These are phyloP conservation scores for Brienomyrus brachyistius DNA, from an alignment of 2,113 vertebrate genomes.

Conservation along the genomic window DNA sequence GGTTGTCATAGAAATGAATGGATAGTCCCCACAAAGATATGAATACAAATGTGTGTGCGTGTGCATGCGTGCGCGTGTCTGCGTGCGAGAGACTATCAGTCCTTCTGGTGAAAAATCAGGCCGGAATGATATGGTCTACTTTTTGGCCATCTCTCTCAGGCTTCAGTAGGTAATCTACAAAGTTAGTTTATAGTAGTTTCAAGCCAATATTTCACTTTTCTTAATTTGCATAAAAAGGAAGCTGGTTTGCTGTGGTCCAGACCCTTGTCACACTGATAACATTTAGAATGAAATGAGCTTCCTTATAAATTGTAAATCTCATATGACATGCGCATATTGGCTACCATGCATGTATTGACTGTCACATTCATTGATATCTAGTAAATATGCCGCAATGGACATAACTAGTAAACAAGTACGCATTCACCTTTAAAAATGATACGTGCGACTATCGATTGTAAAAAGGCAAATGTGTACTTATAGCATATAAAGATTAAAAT, in stretches of 20 bases:
- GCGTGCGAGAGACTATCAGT: not conserved
- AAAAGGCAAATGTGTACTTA: too few species aligned
- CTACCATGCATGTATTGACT: not conserved
- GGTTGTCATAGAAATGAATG: too few species aligned
- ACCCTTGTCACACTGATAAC: not conserved
- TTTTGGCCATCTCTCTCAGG: not conserved
- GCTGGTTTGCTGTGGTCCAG: not conserved
- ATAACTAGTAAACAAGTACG: too few species aligned
- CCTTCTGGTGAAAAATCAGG: not conserved
- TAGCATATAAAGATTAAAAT: too few species aligned
- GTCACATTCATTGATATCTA: not conserved
- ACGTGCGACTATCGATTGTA: too few species aligned
- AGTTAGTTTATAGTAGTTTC: not conserved
- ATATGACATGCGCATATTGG: not conserved
- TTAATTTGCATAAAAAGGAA: not conserved
- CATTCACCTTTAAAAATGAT: too few species aligned
- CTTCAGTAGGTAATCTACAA: not conserved
- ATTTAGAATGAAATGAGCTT: not conserved
- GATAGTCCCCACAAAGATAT: too few species aligned
- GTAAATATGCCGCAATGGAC: not conserved
- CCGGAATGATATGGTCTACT: not conserved
- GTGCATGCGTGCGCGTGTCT: too few species aligned
- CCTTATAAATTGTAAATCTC: not conserved
- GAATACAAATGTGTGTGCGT: too few species aligned
- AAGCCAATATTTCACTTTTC: not conserved